Evolutionary conservation across 2,888 invertebrate species (phyloP), one percentile per base, ranked within the genome.

Genomic region (Ceratothoa steindachneri): DNA sequence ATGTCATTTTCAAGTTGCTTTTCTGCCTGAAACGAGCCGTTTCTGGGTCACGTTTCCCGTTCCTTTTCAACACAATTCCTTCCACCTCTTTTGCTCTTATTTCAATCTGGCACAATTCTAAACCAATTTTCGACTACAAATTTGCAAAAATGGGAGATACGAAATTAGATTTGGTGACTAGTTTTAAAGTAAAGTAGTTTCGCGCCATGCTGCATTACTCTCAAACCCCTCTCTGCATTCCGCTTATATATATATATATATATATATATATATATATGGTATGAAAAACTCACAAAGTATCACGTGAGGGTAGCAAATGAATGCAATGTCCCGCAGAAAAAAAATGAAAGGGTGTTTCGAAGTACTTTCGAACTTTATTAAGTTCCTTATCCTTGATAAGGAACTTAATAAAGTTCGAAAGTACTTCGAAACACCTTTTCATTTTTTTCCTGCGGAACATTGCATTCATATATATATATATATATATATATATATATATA

Each of bases 191-290:
- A 41, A 41, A 41, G 41, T 41, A 41, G 5, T 41, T 41, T 41
- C 41, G 7, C n/a, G n/a, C n/a, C n/a, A n/a, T n/a, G n/a, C n/a
- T n/a, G n/a, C n/a, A n/a, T n/a, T n/a, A n/a, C n/a, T n/a, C n/a
- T n/a, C n/a, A n/a, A n/a, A n/a, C n/a, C n/a, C n/a, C n/a, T n/a
- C n/a, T n/a, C n/a, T n/a, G n/a, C n/a, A n/a, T n/a, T n/a, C n/a
- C n/a, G 24, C 24, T 22, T 60, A 60, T 60, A 60, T 60, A 60
- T 60, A 60, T 60, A 60, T 60, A 60, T 60, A 60, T 60, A 60
- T 60, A 60, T 60, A 60, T 60, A 60, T 60, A 60, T 60, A 60
- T 60, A 60, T 60, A 60, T 60, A 60, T 60, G n/a, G n/a, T n/a
- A n/a, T n/a, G n/a, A n/a, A n/a, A n/a, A n/a, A n/a, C n/a, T n/a